Evolutionary conservation across 2,888 invertebrate species (phyloP).

Genomic region (Protophormia terraenovae): DNA sequence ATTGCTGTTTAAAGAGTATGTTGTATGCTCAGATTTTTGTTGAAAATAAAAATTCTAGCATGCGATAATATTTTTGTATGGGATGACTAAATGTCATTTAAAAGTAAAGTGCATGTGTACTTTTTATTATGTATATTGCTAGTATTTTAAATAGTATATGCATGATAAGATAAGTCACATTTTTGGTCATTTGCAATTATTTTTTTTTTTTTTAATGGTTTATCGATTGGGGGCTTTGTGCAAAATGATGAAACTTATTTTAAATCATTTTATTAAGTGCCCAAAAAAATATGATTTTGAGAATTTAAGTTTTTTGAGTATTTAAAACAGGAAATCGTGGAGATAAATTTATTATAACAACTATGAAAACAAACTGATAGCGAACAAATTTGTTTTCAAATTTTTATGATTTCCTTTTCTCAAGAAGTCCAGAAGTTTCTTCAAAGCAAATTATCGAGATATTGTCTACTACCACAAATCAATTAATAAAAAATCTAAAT

Average conservation of each 20-base stretch:
- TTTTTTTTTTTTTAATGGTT: neutral
- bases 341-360: neutral
- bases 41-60: slow-evolving; percentile 15
- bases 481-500: no score
- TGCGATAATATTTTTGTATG: slow-evolving; percentile 40
- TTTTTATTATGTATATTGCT: neutral
- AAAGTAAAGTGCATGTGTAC: slow-evolving; percentile 24
- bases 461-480: no score
- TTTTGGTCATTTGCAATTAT: neutral
- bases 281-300: neutral
- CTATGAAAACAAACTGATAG: neutral
- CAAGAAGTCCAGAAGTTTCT: no score
- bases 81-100: neutral
- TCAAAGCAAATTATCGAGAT: no score
- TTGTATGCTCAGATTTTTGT: neutral
- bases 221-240: neutral
- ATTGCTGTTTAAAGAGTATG: slow-evolving; percentile 10
- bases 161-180: slow-evolving; percentile 24
- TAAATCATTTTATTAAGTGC: neutral
- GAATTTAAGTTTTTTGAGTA: no score
- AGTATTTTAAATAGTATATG: neutral
- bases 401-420: no score
- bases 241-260: neutral
- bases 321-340: neutral
- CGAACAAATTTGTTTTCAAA: no score